Conservation (phyloP, 2,888 invertebrate genomes). For the Macrosiphum euphorbiae region DNA sequence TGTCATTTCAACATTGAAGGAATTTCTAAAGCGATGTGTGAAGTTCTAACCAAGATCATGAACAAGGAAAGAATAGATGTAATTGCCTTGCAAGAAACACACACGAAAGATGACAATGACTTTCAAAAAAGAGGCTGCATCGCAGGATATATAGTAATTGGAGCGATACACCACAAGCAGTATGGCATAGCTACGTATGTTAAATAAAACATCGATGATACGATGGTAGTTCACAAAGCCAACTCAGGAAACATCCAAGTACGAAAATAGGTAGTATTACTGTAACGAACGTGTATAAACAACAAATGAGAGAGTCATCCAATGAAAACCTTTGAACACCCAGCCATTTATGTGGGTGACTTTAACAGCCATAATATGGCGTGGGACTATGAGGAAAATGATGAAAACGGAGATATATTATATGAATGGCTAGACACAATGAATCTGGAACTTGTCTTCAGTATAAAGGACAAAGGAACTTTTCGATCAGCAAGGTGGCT, state of each 20-base stretch:
- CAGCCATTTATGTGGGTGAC: conserved; percentile 28
- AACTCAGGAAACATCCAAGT: conserved; percentile 22
- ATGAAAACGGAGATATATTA: no score
- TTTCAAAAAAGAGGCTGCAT: conserved; percentile 51
- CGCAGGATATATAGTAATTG: conserved; percentile 34
- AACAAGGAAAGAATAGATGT: conserved; percentile 44
- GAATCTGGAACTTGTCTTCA: no score
- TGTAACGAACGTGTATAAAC: conserved; percentile 36
- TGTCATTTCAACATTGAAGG: neutral
- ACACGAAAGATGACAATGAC: conserved; percentile 48
- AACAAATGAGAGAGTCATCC: conserved; percentile 31
- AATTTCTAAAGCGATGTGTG: conserved; percentile 37
- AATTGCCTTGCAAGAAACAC: conserved; percentile 42
- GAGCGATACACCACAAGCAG: conserved; percentile 46
- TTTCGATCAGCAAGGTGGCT: conserved; percentile 41
- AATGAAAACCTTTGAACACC: conserved; percentile 49
- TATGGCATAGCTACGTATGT: conserved; percentile 48
- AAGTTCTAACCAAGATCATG: conserved; percentile 37
- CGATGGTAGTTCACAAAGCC: conserved; percentile 18
- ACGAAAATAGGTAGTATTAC: conserved; percentile 44
- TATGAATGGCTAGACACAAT: no score
- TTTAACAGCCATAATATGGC: no score
- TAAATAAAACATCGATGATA: conserved; percentile 41
- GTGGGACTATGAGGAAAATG: no score
- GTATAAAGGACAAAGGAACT: no score